phyloP scores from a whole-genome alignment of 2,113 vertebrate species.

The Irena cyanogastra region DNA sequence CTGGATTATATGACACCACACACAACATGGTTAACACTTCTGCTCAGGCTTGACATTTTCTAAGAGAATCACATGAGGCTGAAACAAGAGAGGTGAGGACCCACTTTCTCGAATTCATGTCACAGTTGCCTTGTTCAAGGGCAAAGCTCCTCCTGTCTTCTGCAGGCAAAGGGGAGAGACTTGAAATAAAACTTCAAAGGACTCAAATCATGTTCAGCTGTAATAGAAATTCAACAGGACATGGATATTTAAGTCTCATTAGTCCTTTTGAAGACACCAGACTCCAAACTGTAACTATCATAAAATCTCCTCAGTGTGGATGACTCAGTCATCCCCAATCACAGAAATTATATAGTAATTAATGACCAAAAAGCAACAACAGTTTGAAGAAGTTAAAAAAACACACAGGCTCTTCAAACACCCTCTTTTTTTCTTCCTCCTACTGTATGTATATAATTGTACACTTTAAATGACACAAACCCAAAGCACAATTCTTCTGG shows the following conservation, averaged over 20 bases:
- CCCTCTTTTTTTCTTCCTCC: not conserved
- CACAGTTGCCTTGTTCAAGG: not conserved
- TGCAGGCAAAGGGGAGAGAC: not conserved
- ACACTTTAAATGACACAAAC: not conserved
- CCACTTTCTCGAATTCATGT: not conserved
- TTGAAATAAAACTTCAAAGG: not conserved
- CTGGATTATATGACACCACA: not conserved
- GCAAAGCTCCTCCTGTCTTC: not conserved
- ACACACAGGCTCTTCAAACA: not conserved
- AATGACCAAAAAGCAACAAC: not conserved
- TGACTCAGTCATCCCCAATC: not conserved
- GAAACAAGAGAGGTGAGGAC: not conserved
- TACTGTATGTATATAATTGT: rapidly evolving
- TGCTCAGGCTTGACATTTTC: not conserved
- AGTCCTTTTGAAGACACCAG: not conserved
- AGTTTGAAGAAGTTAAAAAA: not conserved
- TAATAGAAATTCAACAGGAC: not conserved
- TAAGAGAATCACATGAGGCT: not conserved
- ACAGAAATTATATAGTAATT: not conserved
- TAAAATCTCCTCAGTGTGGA: not conserved
- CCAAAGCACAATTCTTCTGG: not conserved
- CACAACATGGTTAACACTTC: not conserved
- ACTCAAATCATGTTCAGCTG: not conserved
- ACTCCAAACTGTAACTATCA: not conserved
- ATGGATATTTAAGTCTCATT: not conserved